Percentiles rank a stretch among this genome's conserved stretches.
Conservation (phyloP, 2,888 invertebrate species). For the Caenorhabditis sp. region DNA sequence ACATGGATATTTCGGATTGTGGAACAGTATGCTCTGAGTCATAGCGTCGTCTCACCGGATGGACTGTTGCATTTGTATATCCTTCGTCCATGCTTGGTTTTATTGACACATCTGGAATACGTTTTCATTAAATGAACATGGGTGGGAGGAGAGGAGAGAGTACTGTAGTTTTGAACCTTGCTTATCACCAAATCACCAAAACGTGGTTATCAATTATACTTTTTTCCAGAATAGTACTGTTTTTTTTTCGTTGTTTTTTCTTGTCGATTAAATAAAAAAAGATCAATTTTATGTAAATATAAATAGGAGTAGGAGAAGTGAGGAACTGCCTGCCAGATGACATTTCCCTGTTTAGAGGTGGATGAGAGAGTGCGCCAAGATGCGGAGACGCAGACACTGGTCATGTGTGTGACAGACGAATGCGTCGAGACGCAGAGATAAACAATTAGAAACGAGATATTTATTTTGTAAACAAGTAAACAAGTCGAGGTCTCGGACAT, state of each 20-base stretch:
- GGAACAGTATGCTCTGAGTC: conserved; percentile 37
- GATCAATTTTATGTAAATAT: no score
- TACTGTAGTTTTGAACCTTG: neutral
- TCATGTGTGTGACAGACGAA: neutral
- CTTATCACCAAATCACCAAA: no score
- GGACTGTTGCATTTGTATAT: conserved; percentile 5
- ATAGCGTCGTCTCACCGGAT: conserved; percentile 26
- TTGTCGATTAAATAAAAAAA: no score
- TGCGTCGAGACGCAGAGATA: neutral
- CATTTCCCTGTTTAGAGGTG: neutral
- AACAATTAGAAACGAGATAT: neutral
- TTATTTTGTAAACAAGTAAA: neutral
- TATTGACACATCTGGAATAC: neutral
- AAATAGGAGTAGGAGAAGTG: no score
- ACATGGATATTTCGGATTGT: conserved; percentile 62
- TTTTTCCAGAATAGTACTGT: no score
- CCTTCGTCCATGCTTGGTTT: neutral
- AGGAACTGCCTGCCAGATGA: no score
- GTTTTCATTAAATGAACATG: neutral
- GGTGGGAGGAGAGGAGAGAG: neutral
- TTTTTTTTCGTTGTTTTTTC: no score
- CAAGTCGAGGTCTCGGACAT: no score
- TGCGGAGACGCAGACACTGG: neutral
- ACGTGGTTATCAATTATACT: no score
- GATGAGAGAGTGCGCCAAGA: neutral